A percentile compares a stretch with the other conserved stretches of the same genome.
Evolutionary conservation across 30 jellyfish, hydroid and myxozoan species (phyloP).

Genomic region (Aurelia aurita): DNA sequence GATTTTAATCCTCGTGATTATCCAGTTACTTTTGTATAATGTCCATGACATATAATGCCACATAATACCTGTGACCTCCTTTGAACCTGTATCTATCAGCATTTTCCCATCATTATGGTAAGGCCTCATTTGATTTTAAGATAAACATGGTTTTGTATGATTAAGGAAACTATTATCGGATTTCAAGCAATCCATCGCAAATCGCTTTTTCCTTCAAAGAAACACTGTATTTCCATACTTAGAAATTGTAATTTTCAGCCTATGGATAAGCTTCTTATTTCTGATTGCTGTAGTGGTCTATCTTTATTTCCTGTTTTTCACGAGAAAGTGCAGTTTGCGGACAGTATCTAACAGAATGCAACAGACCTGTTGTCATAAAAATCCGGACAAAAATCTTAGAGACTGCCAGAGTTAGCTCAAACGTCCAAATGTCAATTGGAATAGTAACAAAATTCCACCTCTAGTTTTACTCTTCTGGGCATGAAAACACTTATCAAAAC

Average conservation of each 20-base stretch:
- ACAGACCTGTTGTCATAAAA: too few relatives aligned
- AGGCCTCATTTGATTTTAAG: slow-evolving; percentile 16
- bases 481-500: too few relatives aligned
- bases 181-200: neutral
- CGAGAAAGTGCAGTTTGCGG: neutral
- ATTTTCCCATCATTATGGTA: slow-evolving; percentile 18
- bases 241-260: neutral
- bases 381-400: too few relatives aligned
- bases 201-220: too few relatives aligned
- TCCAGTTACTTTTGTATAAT: slow-evolving; percentile 18
- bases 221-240: neutral
- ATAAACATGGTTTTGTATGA: slow-evolving; percentile 7
- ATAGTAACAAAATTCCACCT: too few relatives aligned
- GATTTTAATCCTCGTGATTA: slow-evolving; percentile 4
- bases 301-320: slow-evolving; percentile 10
- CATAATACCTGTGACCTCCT: slow-evolving; percentile 47
- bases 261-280: neutral
- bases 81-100: neutral
- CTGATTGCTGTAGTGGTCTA: neutral
- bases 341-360: too few relatives aligned
- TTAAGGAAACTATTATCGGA: neutral
- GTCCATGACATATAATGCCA: slow-evolving; percentile 15
- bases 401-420: too few relatives aligned
- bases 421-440: too few relatives aligned
- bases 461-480: too few relatives aligned